phyloP scores from a whole-genome alignment of 1,140 invertebrate genomes.

The Aphelinus certus region DNA sequence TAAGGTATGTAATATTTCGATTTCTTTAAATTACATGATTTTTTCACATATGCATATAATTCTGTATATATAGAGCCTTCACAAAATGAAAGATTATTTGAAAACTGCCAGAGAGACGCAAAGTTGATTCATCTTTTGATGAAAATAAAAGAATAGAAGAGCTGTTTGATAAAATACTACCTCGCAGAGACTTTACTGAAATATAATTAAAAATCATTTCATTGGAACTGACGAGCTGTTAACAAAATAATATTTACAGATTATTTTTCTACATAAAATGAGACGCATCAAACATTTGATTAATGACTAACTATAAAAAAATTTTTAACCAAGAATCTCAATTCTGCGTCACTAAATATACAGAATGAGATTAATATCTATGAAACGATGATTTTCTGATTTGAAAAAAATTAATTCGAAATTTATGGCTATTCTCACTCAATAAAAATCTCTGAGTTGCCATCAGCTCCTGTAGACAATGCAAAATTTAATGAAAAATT shows the following conservation, averaged over 20 bases:
- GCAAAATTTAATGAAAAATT: slow-evolving; percentile 23
- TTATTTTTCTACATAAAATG: no score
- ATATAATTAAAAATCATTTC: slow-evolving; percentile 7
- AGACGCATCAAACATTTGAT: no score
- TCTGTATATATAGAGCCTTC: slow-evolving; percentile 21
- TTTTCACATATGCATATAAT: slow-evolving; percentile 31
- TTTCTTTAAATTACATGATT: neutral
- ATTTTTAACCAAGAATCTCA: no score
- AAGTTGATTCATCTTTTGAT: neutral
- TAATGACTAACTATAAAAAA: no score
- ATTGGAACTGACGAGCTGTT: neutral
- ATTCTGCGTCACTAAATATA: no score
- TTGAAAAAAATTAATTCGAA: no score
- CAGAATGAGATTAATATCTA: no score
- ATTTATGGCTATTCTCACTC: no score
- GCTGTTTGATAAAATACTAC: slow-evolving; percentile 8
- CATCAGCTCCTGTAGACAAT: no score
- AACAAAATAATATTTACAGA: neutral
- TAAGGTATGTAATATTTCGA: no score
- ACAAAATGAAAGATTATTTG: slow-evolving; percentile 28
- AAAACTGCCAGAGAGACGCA: slow-evolving; percentile 4
- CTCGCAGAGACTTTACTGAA: neutral
- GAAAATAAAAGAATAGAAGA: slow-evolving; percentile 11
- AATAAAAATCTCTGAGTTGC: no score
- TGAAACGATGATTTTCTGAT: no score